Percentiles rank a stretch among this genome's conserved stretches.
phyloP scores from a whole-genome alignment of 2,888 invertebrate species.

The Octodonta nipae region DNA sequence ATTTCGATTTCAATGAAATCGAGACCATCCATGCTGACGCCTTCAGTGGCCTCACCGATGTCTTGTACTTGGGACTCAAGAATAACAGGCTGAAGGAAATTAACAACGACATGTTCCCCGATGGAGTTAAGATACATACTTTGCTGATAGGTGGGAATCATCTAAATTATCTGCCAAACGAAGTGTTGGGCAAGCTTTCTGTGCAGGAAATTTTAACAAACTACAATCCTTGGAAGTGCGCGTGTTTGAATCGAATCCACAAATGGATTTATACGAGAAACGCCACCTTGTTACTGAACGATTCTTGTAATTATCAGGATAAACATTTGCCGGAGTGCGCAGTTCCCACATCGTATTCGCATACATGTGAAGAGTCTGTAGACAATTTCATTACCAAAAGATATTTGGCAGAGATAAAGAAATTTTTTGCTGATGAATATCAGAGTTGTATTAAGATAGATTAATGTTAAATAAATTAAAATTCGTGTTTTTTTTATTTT shows the following conservation, averaged over 20 bases:
- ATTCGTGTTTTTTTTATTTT: too few species aligned
- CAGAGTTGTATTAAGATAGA: too few species aligned
- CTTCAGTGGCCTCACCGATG: neutral
- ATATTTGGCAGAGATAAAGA: too few species aligned
- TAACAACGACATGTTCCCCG: neutral
- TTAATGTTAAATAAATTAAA: too few species aligned
- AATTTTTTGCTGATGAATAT: too few species aligned
- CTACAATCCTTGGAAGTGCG: neutral
- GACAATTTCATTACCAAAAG: neutral
- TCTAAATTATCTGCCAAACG: neutral
- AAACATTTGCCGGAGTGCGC: neutral
- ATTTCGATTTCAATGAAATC: neutral
- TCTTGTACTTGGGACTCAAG: neutral
- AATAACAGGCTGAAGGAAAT: neutral
- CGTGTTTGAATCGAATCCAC: neutral
- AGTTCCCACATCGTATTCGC: neutral
- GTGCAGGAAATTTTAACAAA: neutral
- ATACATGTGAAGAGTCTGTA: neutral
- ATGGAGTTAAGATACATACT: neutral
- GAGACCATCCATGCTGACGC: neutral
- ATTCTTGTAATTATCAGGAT: neutral
- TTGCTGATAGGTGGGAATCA: neutral
- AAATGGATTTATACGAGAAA: neutral
- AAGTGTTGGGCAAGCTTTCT: neutral
- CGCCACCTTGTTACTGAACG: neutral